These are phyloP conservation scores for Crotophaga sulcirostris DNA, from an alignment of 2,113 vertebrate species.

Conservation along the genomic window DNA sequence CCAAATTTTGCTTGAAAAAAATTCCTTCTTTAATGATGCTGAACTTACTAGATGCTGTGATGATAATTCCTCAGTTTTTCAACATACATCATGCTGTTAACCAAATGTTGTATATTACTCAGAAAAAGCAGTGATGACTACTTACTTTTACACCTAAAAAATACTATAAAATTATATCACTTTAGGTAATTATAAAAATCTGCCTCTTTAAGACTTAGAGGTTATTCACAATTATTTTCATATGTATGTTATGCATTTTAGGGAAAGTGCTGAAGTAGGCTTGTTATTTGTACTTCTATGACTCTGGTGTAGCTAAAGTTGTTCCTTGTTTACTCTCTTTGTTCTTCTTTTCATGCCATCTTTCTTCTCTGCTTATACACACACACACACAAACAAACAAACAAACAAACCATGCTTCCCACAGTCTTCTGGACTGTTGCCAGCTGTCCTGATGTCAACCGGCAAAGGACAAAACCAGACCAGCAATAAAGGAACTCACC, in stretches of 20 bases:
- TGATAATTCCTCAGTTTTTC: background rate
- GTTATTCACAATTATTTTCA: background rate
- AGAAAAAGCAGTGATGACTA: background rate
- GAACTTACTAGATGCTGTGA: background rate
- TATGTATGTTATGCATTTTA: background rate
- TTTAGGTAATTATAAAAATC: background rate
- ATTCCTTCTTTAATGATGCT: background rate
- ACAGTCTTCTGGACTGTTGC: background rate
- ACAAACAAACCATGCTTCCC: background rate
- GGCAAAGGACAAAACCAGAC: background rate
- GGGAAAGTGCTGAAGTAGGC: background rate
- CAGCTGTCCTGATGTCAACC: slow-evolving; percentile 5
- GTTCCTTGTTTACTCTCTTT: background rate
- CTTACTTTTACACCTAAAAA: background rate
- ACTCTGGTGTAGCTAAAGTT: background rate
- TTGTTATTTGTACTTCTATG: background rate
- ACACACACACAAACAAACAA: background rate
- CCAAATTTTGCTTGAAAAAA: background rate
- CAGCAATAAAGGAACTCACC: background rate
- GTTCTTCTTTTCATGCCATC: background rate
- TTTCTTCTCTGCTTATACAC: background rate
- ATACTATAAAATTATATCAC: rapidly evolving
- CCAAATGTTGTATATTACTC: background rate
- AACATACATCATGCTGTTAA: background rate
- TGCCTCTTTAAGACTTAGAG: background rate